Conservation (phyloP, 2,113 vertebrate genomes). For the Furnarius figulus region DNA sequence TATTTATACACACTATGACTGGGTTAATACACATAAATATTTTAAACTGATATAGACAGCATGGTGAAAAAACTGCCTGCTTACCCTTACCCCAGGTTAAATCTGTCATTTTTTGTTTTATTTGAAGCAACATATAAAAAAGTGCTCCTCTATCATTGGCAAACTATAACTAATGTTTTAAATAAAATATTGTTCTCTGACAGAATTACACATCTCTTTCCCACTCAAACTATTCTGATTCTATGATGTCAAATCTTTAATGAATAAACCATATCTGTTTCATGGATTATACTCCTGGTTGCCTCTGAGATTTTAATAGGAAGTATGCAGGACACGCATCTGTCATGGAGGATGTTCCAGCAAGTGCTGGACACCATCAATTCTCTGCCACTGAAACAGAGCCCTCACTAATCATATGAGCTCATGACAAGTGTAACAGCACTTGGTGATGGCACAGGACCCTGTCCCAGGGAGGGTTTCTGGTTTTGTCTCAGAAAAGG, state of each 20-base stretch:
- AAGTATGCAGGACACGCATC: background rate
- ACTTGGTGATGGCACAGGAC: fast-evolving
- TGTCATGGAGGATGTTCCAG: background rate
- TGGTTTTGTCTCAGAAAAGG: background rate
- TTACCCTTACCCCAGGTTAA: background rate
- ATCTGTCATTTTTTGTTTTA: background rate
- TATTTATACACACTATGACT: background rate
- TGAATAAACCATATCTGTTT: background rate
- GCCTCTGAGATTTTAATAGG: background rate
- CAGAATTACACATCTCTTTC: background rate
- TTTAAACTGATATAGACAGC: background rate
- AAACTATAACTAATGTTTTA: background rate
- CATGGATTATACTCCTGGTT: background rate
- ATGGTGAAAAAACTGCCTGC: background rate
- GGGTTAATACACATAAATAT: background rate
- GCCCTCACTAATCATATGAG: background rate
- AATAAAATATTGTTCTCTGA: background rate
- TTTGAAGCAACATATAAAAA: background rate
- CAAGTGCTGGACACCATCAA: background rate
- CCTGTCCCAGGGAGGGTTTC: background rate
- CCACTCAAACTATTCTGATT: background rate
- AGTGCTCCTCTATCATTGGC: background rate
- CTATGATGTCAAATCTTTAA: background rate
- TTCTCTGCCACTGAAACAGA: background rate
- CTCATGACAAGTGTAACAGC: background rate